Evolutionary conservation across 2,113 vertebrate species (phyloP), one percentile per base, ranked within the genome.

Genomic region (Nesospiza acunhae): DNA sequence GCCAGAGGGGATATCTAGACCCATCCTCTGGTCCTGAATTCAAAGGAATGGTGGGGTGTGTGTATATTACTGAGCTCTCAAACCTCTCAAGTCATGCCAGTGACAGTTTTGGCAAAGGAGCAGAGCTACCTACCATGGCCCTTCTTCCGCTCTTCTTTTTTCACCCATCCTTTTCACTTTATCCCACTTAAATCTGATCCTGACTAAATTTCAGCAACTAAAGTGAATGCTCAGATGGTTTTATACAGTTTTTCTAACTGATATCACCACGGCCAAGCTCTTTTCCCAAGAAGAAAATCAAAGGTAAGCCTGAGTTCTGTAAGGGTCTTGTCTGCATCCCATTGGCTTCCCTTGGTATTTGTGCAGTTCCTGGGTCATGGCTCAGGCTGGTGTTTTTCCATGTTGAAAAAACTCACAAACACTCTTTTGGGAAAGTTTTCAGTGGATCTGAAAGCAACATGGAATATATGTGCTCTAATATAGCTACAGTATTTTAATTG

Each of bases 401-500:
- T 2, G 7, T 8, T 28, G 46, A 33, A 85, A 83, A 87, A 80
- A 21, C 16, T 7, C 58, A 62, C 16, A 37, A 73, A 47, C 8
- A 7, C 12, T 87, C 27, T 50, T 79, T 33, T 53, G 35, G n/a
- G 31, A 89, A 85, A 85, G 56, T 68, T 84, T 68, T 68, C n/a
- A 87, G 35, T 30, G 33, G 64, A 55, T 77, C 64, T 78, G 83
- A 92, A 90, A 78, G 10, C 39, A 72, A 13, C 0, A 1, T 42
- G 22, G 27, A 74, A 50, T 74, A 37, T 46, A n/a, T 16, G 3
- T 73, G 21, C 27, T 53, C 56, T 44, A 68, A 63, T 46, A 37
- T 41, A 84, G 33, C 62, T 67, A 59, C 39, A 80, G 47, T 69
- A 41, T 68, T 93, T 96, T 86, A 90, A 92, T 92, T 93, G 79